These are phyloP conservation scores for Tetragonula carbonaria DNA, from an alignment of 2,888 invertebrate species.

Conservation along the genomic window DNA sequence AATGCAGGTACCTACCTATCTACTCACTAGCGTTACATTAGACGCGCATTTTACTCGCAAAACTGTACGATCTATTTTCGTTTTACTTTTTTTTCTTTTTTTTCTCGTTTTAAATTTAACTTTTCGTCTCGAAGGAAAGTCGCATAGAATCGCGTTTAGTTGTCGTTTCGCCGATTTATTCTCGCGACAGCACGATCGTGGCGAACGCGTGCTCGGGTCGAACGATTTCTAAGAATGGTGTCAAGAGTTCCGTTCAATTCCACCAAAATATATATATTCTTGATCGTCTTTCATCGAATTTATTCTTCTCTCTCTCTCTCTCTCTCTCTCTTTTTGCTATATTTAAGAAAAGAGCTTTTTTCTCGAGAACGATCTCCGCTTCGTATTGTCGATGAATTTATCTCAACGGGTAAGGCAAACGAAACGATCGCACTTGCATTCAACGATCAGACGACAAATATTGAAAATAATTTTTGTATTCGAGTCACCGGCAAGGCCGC, in stretches of 20 bases:
- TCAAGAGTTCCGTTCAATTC: background rate
- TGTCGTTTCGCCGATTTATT: conserved; percentile 30
- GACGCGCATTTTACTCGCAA: conserved; percentile 77
- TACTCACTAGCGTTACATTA: conserved; percentile 79
- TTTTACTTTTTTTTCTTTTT: conserved; percentile 20
- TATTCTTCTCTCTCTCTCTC: background rate
- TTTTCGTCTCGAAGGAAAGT: conserved; percentile 49
- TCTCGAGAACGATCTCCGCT: background rate
- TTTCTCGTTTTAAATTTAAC: conserved; percentile 15
- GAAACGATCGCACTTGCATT: background rate
- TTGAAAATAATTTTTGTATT: conserved; percentile 24
- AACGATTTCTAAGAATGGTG: background rate
- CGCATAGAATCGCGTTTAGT: conserved; percentile 56
- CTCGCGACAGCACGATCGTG: conserved; percentile 51
- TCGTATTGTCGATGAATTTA: background rate
- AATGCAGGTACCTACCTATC: conserved; percentile 83
- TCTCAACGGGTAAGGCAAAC: background rate
- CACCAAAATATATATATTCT: background rate
- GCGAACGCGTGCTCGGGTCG: background rate
- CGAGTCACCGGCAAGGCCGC: conserved; percentile 12
- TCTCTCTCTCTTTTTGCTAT: no score
- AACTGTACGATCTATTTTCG: conserved; percentile 61
- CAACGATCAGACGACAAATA: background rate
- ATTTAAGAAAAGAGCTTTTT: no score
- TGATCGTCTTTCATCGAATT: background rate